Conservation (phyloP, 2,888 invertebrate species). For the Drosophila suboccidentalis region DNA sequence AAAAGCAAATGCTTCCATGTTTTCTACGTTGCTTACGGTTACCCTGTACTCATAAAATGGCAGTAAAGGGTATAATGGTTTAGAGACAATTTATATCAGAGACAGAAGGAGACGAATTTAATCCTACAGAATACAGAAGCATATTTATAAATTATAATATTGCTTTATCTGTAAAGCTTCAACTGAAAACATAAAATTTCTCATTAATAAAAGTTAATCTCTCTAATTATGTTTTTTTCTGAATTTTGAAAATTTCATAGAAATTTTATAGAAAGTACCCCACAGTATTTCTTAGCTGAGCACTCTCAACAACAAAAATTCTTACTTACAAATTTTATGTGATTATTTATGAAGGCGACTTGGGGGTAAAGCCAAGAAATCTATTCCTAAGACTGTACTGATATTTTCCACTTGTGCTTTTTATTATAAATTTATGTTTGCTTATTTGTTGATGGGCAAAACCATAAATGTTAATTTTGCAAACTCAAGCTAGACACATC, state of each 20-base stretch:
- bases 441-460: constrained; percentile 21
- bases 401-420: constrained; percentile 52
- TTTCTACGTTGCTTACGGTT: constrained; percentile 27
- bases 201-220: not conserved
- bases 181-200: not conserved
- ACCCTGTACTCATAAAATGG: not conserved
- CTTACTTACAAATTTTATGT: constrained; percentile 51
- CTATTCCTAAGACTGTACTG: constrained; percentile 27
- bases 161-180: not conserved
- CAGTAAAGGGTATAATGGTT: not conserved
- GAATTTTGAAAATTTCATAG: not conserved
- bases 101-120: not conserved
- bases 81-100: not conserved
- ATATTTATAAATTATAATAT: not conserved
- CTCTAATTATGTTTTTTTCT: not conserved
- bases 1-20: constrained; percentile 27
- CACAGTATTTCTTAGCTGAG: constrained; percentile 2
- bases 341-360: constrained; percentile 71
- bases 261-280: too few relatives aligned
- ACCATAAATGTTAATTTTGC: constrained; percentile 65
- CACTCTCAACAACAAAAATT: not conserved
- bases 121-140: not conserved
- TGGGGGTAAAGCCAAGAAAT: constrained; percentile 36
- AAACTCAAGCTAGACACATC: constrained; percentile 38
- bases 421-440: constrained; percentile 48